A percentile compares a stretch with the other conserved stretches of the same genome.
Conservation (phyloP, 2,888 invertebrate genomes). For the Drosophila setosimentum region DNA sequence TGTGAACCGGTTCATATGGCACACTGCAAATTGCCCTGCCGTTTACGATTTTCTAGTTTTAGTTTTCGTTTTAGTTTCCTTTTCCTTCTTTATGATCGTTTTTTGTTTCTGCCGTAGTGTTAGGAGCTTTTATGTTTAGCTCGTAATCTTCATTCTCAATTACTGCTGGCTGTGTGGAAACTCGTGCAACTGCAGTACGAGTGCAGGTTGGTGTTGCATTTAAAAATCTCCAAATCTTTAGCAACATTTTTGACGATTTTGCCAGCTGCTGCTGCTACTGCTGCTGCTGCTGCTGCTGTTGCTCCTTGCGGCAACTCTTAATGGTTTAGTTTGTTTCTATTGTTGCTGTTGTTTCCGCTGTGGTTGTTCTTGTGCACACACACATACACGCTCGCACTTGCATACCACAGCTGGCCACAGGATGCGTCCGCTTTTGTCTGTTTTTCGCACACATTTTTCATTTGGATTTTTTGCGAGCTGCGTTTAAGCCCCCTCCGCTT, state of each 20-base stretch:
- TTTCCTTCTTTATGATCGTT: slow-evolving; percentile 5
- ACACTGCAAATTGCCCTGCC: slow-evolving; percentile 33
- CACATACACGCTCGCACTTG: slow-evolving; percentile 32
- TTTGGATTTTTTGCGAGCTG: slow-evolving; percentile 49
- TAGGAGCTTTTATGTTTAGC: slow-evolving; percentile 62
- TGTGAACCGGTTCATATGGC: slow-evolving; percentile 35
- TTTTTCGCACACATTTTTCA: slow-evolving; percentile 68
- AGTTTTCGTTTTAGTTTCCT: slow-evolving; percentile 9
- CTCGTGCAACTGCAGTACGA: slow-evolving; percentile 47
- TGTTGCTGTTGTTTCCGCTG: slow-evolving; percentile 32
- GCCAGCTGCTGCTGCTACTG: slow-evolving; percentile 66
- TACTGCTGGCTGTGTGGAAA: slow-evolving; percentile 44
- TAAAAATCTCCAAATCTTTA: slow-evolving; percentile 59
- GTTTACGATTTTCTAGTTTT: slow-evolving; percentile 16
- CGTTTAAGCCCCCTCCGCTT: slow-evolving; percentile 21
- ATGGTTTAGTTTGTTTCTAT: slow-evolving; percentile 27
- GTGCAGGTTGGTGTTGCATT: slow-evolving; percentile 49
- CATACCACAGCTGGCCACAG: slow-evolving; percentile 64
- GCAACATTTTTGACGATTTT: slow-evolving; percentile 69
- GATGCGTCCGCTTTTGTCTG: slow-evolving; percentile 66
- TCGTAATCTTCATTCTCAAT: slow-evolving; percentile 61
- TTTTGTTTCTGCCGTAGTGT: slow-evolving; percentile 26
- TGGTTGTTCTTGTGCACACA: slow-evolving; percentile 14
- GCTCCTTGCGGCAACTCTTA: slow-evolving; percentile 22
- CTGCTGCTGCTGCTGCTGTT: slow-evolving; percentile 47